These are phyloP conservation scores for Hypolimnas misippus DNA, from an alignment of 2,888 invertebrate genomes.

Conservation along the genomic window DNA sequence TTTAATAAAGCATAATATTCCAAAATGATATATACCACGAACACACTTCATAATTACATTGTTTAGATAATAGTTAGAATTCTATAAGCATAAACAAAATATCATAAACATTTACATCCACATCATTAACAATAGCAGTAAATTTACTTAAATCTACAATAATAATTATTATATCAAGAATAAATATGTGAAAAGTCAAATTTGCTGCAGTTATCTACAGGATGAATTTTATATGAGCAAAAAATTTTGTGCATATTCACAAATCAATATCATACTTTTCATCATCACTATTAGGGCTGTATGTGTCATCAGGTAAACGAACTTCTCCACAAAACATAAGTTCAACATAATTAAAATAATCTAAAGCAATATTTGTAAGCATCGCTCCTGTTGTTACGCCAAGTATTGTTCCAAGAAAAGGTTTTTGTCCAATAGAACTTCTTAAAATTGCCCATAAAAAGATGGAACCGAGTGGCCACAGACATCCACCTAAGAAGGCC, in stretches of 20 bases:
- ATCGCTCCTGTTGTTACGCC: constrained; percentile 89
- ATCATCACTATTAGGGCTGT: constrained; percentile 80
- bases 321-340: constrained; percentile 82
- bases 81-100: constrained; percentile 17
- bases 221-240: neutral
- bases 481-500: constrained; percentile 90
- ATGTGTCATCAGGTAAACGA: constrained; percentile 72
- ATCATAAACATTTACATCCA: constrained; percentile 3
- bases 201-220: neutral
- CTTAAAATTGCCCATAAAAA: constrained; percentile 94
- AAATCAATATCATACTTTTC: constrained; percentile 81
- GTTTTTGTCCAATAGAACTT: constrained; percentile 89
- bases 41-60: constrained; percentile 7
- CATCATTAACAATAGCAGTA: constrained; percentile 23
- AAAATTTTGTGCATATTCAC: constrained; percentile 49
- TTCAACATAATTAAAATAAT: constrained; percentile 87
- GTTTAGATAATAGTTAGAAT: constrained; percentile 7
- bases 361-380: constrained; percentile 85
- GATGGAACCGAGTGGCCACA: constrained; percentile 95
- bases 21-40: constrained; percentile 19
- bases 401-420: constrained; percentile 86
- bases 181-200: constrained; percentile 13
- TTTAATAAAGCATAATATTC: constrained; percentile 32
- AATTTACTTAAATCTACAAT: constrained; percentile 6
- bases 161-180: constrained; percentile 11